Conservation (phyloP, 2,888 invertebrate species). For the Ophonus ardosiacus region DNA sequence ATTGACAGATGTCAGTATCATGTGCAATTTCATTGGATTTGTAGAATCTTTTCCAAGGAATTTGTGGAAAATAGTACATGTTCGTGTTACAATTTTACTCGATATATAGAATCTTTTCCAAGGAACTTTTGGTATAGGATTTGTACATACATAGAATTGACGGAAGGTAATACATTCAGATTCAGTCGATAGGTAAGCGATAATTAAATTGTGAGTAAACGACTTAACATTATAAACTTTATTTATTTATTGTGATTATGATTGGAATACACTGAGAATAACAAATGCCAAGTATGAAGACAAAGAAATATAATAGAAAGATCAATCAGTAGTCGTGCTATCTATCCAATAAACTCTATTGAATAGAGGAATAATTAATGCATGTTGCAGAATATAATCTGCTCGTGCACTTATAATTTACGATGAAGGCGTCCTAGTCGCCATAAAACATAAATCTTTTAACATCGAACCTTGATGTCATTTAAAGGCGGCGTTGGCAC, state of each 20-base stretch:
- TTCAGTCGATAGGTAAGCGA: no score
- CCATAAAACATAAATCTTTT: constrained; percentile 41
- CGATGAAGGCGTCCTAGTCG: constrained; percentile 19
- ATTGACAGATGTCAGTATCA: no score
- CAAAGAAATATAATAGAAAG: constrained; percentile 36
- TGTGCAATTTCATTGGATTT: no score
- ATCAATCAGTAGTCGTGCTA: constrained; percentile 21
- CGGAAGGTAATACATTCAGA: no score
- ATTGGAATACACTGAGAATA: neutral
- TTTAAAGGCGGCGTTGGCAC: constrained; percentile 45
- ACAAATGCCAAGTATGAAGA: constrained; percentile 11
- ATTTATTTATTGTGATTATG: neutral
- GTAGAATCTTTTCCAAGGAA: no score
- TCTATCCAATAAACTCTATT: no score
- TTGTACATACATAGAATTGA: no score
- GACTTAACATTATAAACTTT: neutral
- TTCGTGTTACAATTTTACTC: no score
- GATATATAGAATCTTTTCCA: no score
- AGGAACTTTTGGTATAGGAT: no score
- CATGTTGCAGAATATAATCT: constrained; percentile 27
- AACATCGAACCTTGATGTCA: constrained; percentile 46
- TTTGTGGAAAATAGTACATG: no score
- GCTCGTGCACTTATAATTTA: constrained; percentile 28
- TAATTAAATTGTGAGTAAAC: neutral
- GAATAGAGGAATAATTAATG: constrained; percentile 32